phyloP scores from a whole-genome alignment of 2,797 vertebrate genomes.

The Malurus splendens region DNA sequence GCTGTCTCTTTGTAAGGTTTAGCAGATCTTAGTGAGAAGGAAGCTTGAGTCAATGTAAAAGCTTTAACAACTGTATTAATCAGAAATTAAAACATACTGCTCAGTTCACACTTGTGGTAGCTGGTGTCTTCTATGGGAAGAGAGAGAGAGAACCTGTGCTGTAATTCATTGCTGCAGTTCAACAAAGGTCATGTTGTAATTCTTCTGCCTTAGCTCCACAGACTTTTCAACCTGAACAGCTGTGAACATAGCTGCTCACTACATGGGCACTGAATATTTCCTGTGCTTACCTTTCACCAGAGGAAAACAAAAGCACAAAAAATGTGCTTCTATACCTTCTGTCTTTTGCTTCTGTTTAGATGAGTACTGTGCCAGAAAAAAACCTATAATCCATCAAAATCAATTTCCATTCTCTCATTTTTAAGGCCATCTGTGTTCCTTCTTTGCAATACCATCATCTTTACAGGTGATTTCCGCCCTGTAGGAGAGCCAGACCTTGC shows the following conservation, averaged over 20 bases:
- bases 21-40: not conserved
- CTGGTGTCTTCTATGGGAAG: not conserved
- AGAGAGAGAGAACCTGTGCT: not conserved
- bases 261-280: not conserved
- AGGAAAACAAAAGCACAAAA: not conserved
- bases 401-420: not conserved
- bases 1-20: not conserved
- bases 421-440: not conserved
- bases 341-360: not conserved
- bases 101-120: not conserved
- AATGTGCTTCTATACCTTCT: not conserved
- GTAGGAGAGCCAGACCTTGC: not conserved
- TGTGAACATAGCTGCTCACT: not conserved
- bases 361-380: not conserved
- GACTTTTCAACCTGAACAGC: not conserved
- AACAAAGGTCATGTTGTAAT: rapidly evolving
- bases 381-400: not conserved
- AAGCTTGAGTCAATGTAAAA: not conserved
- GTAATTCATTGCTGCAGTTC: not conserved
- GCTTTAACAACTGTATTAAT: not conserved
- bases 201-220: not conserved
- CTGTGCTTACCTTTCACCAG: not conserved
- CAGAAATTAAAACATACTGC: not conserved
- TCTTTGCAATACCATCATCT: not conserved
- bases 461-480: not conserved